Conservation (phyloP, 1,140 invertebrate species). For the Phocides pigmalion region DNA sequence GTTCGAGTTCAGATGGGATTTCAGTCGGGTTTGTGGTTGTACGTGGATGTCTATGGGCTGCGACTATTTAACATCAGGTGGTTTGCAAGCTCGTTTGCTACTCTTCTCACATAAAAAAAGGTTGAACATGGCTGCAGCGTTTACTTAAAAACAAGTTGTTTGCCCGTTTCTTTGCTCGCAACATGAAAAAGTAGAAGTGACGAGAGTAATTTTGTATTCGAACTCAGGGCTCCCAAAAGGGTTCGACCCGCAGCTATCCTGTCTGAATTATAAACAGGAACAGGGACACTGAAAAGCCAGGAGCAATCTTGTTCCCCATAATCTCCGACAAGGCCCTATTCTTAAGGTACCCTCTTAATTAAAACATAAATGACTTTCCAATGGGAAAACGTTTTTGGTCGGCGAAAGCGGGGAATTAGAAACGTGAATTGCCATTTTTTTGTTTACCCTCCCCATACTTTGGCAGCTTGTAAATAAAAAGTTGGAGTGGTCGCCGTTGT, state of each 20-base stretch:
- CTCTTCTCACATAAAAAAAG: too few species aligned
- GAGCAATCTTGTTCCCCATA: slow-evolving; percentile 54
- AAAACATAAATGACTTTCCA: slow-evolving; percentile 62
- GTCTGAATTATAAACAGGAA: slow-evolving; percentile 38
- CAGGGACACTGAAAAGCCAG: slow-evolving; percentile 5
- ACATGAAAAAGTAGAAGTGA: too few species aligned
- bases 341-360: slow-evolving; percentile 54
- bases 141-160: too few species aligned
- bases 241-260: background rate
- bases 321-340: slow-evolving; percentile 46
- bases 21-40: too few species aligned
- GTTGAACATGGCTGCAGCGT: too few species aligned
- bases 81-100: too few species aligned
- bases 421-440: slow-evolving; percentile 54
- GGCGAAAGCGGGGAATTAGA: slow-evolving; percentile 45
- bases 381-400: slow-evolving; percentile 50
- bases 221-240: too few species aligned
- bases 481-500: slow-evolving; percentile 12
- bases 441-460: slow-evolving; percentile 23
- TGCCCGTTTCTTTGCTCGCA: too few species aligned
- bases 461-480: slow-evolving; percentile 4
- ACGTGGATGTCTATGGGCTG: too few species aligned
- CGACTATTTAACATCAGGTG: too few species aligned
- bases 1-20: too few species aligned
- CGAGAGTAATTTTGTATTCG: too few species aligned